Conservation (phyloP, 1,140 invertebrate genomes). For the Apis cerana region DNA sequence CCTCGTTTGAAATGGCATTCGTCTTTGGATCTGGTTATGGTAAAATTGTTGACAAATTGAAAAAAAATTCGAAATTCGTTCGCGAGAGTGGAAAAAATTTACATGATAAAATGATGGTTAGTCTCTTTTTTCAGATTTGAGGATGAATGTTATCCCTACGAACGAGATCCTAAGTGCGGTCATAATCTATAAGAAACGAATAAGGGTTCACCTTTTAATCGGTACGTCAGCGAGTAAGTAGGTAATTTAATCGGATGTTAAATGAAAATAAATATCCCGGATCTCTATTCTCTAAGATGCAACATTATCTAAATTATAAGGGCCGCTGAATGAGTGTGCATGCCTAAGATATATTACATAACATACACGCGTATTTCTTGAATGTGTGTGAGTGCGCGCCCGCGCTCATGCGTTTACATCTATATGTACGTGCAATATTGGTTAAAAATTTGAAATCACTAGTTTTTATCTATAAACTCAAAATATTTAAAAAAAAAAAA, state of each 20-base stretch:
- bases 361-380: constrained; percentile 48
- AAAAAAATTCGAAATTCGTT: neutral
- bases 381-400: constrained; percentile 45
- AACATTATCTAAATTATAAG: constrained; percentile 70
- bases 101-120: too few species aligned
- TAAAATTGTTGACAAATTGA: neutral
- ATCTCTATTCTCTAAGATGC: constrained; percentile 75
- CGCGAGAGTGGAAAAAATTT: neutral
- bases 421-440: neutral
- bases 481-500: too few species aligned
- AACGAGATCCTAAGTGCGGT: constrained; percentile 65
- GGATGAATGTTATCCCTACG: constrained; percentile 21
- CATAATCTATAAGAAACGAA: constrained; percentile 52
- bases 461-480: too few species aligned
- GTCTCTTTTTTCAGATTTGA: neutral
- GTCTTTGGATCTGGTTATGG: neutral
- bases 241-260: constrained; percentile 72
- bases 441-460: too few species aligned
- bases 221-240: constrained; percentile 64
- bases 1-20: neutral
- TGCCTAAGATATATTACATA: constrained; percentile 58
- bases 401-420: neutral
- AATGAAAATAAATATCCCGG: constrained; percentile 68
- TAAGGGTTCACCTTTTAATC: constrained; percentile 49
- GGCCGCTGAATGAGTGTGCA: constrained; percentile 52